Conservation (phyloP, 2,797 vertebrate genomes). For the Mus caroli region DNA sequence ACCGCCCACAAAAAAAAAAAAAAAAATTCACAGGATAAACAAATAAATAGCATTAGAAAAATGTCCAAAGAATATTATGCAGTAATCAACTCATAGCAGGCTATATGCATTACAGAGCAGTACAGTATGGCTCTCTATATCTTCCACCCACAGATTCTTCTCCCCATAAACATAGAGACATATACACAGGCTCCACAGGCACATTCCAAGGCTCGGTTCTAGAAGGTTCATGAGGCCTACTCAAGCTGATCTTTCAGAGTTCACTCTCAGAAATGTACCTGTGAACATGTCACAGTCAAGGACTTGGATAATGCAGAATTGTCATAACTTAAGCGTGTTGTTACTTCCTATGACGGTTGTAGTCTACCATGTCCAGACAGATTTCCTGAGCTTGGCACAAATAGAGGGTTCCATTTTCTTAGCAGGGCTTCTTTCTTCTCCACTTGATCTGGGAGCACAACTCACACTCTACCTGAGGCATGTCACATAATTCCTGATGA, state of each 20-base stretch:
- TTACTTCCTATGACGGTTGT: not conserved
- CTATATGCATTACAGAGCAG: not conserved
- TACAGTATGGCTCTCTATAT: not conserved
- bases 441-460: not conserved
- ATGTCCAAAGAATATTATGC: not conserved
- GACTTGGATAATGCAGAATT: not conserved
- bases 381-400: not conserved
- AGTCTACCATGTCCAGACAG: not conserved
- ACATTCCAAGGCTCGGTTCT: not conserved
- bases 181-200: not conserved
- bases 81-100: not conserved
- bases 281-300: not conserved
- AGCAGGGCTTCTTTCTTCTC: not conserved
- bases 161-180: not conserved
- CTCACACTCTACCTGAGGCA: not conserved
- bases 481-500: not conserved
- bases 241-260: not conserved
- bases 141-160: not conserved
- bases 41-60: conserved; percentile 20
- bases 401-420: not conserved
- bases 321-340: not conserved
- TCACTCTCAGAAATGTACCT: not conserved
- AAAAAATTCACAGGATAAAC: not conserved
- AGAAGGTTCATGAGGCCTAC: not conserved
- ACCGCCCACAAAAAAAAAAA: not conserved